These are phyloP conservation scores for Hylaeus anthracinus DNA, from an alignment of 1,140 invertebrate genomes.

Conservation along the genomic window DNA sequence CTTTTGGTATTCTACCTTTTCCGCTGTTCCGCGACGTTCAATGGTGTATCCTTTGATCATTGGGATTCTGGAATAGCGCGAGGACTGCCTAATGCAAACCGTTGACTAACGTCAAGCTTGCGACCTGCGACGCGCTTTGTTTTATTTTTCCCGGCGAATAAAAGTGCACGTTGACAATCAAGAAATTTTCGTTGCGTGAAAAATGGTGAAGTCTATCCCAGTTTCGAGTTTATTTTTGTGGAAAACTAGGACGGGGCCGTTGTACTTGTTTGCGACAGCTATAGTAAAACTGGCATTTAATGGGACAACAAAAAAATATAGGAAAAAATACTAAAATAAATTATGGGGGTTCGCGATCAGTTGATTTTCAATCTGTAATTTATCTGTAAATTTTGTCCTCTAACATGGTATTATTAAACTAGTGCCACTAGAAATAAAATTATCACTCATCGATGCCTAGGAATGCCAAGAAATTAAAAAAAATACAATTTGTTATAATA, in stretches of 20 bases:
- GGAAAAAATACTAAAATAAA: no score
- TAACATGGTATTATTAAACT: no score
- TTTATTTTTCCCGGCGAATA: neutral
- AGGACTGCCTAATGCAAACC: neutral
- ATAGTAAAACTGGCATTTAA: neutral
- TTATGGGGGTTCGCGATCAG: no score
- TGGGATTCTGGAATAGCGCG: neutral
- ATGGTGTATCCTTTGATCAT: neutral
- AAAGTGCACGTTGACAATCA: constrained; percentile 16
- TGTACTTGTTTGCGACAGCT: neutral
- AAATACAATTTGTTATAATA: no score
- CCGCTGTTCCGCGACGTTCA: neutral
- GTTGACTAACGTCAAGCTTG: neutral
- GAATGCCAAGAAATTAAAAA: no score
- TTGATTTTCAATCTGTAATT: no score
- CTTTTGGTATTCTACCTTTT: neutral
- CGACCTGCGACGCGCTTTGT: neutral
- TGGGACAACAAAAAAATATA: no score
- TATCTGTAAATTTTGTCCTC: no score
- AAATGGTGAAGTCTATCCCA: neutral
- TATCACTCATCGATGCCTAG: no score
- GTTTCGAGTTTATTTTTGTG: constrained; percentile 5
- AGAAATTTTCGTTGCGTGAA: constrained; percentile 3
- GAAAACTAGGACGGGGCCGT: neutral
- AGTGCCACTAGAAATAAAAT: no score